Evolutionary conservation across 2,888 invertebrate species (phyloP), one percentile per base, ranked within the genome.

Genomic region (Troilus luridus): DNA sequence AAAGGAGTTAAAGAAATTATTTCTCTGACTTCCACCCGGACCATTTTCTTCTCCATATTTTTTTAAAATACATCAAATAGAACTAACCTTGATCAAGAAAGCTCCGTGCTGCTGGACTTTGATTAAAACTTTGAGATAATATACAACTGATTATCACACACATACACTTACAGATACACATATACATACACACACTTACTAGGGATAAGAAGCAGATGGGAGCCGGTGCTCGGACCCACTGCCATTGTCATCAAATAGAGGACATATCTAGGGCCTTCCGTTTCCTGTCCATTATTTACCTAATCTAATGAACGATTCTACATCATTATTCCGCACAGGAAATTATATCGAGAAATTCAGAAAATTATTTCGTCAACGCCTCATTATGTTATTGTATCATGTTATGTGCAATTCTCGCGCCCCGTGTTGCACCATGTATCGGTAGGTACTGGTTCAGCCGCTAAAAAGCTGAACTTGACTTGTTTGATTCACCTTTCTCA

Each of bases 181-280:
- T 41, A 41, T 24, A 67, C 27, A 14, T 14, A 14, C 27, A 24
- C 14, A 77, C 27, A 41, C 72, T 41, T 77, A 85, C 21, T 11
- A 0, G 56, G 56, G 21, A 56, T 85, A 85, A 85, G 85, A 85
- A 58, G 56, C 85, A 85, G 85, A 85, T 56, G 85, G n/a, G 21
- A 1, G 85, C 54, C 85, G 56, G 56, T 11, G 6, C 58, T 56
- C 11, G n/a, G 12, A 56, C 85, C 56, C 85, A 85, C 56, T 85
- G 85, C 85, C 85, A 85, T 85, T 85, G 85, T 85, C 56, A 85
- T 85, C 85, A 85, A 54, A 85, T 85, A 85, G 85, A 85, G 85
- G 85, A 85, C 85, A 85, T 85, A 85, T 85, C 85, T 85, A 85
- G 85, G 85, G 85, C 85, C 85, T 85, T 85, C 85, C 85, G 85